These are phyloP conservation scores for Tympanuchus pallidicinctus DNA, from an alignment of 2,113 vertebrate species.

Conservation along the genomic window DNA sequence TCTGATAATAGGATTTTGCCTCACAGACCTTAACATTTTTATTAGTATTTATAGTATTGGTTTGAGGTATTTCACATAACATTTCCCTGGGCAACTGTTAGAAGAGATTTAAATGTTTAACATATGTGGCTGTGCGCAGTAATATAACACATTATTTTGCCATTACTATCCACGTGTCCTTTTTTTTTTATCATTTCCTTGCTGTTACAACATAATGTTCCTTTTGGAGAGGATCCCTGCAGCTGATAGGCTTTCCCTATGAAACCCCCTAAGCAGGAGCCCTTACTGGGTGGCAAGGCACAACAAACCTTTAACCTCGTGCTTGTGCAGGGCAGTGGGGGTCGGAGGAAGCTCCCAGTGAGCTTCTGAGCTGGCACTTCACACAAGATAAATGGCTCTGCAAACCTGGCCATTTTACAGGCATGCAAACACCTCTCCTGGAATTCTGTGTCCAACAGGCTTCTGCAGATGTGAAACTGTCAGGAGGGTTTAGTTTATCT, in stretches of 20 bases:
- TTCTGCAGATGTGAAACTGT: constrained; percentile 26
- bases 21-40: constrained; percentile 30
- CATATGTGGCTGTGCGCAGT: neutral
- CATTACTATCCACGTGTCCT: neutral
- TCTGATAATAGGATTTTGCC: constrained; percentile 31
- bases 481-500: constrained; percentile 4
- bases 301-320: neutral
- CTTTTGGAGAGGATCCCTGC: neutral
- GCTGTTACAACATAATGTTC: neutral
- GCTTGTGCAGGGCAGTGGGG: neutral
- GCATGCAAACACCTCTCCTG: neutral
- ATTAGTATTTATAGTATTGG: constrained; percentile 46
- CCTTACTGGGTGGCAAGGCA: neutral
- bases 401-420: constrained; percentile 26
- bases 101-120: constrained; percentile 42
- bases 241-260: neutral
- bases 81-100: constrained; percentile 44
- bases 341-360: neutral
- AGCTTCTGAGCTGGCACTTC: constrained; percentile 10
- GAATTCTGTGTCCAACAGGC: neutral
- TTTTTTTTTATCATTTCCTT: neutral
- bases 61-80: constrained; percentile 48
- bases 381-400: constrained; percentile 4
- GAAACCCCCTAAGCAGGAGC: neutral
- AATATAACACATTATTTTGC: constrained; percentile 24